Base-by-base conservation (phyloP, 2,888 invertebrate species). In the Phanerotoma sp. region DNA sequence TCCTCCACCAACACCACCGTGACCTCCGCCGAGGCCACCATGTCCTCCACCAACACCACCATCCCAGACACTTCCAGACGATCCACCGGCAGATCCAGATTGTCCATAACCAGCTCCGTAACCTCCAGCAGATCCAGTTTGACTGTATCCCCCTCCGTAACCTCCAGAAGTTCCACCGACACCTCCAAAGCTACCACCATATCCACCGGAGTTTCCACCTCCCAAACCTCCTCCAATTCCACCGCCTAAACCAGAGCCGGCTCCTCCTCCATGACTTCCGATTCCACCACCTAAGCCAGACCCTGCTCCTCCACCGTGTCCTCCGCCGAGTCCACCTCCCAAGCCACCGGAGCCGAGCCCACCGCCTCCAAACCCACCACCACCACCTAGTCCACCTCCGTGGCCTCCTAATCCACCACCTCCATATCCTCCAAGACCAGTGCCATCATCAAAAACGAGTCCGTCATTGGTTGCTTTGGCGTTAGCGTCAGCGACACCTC, bases 161-260 rank as follows among this genome's bases (percentile, higher is more conserved):
- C 35, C n/a, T 18, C 55, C 55, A 15, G 54, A n/a, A 32, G 11
- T 20, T 10, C 51, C 55, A 1, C 61, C 59, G 1, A 41, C 46
- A 18, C 46, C 51, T 13, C 50, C 47, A 35, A n/a, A 2, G 5
- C 51, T 35, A 0, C 52, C 44, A 21, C 44, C 49, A 4, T 37
- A 30, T 21, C 60, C 61, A 3, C 57, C 58, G 7, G 56, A 51
- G 3, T 51, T 32, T 37, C 60, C 30, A 21, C 48, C 57, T 3
- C 22, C 40, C 1, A 15, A 32, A 11, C 35, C 52, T 46, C 51
- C 48, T 16, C 41, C 25, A 25, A 25, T 25, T 25, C 25, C 25
- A 25, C 25, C 25, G 5, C 25, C 25, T 7, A 9, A 5, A 25
- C 25, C 25, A 25, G 25, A 5, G 9, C 25, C 25, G 1, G 7